A percentile compares a stretch with the other conserved stretches of the same genome.
Conservation (phyloP, 1,140 invertebrate genomes). For the Drosophila melanica region DNA sequence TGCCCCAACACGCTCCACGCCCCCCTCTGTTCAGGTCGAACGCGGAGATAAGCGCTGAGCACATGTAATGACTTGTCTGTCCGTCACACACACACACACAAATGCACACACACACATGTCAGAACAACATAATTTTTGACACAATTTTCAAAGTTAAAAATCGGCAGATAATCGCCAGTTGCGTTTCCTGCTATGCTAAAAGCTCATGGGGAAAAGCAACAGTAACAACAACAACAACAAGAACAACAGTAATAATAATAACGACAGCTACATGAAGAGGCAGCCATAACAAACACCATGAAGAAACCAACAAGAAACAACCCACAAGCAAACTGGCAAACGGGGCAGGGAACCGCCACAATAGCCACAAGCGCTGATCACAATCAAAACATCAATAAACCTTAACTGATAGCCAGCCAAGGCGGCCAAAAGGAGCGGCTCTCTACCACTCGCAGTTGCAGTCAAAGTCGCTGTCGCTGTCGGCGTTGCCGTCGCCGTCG, state of each 20-base stretch:
- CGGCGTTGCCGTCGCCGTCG: constrained; percentile 31
- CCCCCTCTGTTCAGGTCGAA: too few relatives aligned
- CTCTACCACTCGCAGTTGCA: constrained; percentile 14
- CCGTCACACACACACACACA: too few relatives aligned
- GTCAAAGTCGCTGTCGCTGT: neutral
- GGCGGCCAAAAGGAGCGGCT: constrained; percentile 28
- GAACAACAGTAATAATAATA: constrained; percentile 23
- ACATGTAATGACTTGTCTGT: too few relatives aligned
- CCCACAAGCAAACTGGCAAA: constrained; percentile 5
- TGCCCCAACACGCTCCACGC: neutral
- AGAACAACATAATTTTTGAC: constrained; percentile 77
- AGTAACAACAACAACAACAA: constrained; percentile 8
- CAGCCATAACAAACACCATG: constrained; percentile 69
- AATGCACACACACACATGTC: constrained; percentile 28
- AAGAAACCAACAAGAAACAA: constrained; percentile 37
- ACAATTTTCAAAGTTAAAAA: constrained; percentile 69
- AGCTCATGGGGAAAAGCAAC: constrained; percentile 3
- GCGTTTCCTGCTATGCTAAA: constrained; percentile 23
- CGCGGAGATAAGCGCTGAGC: neutral
- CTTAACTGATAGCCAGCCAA: constrained; percentile 73
- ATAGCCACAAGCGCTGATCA: constrained; percentile 74
- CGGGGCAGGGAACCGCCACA: constrained; percentile 26
- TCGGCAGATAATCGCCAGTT: constrained; percentile 62
- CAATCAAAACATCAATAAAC: constrained; percentile 84
- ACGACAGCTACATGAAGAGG: constrained; percentile 45